Conservation (phyloP, 2,797 vertebrate genomes). For the Trematomus bernacchii region DNA sequence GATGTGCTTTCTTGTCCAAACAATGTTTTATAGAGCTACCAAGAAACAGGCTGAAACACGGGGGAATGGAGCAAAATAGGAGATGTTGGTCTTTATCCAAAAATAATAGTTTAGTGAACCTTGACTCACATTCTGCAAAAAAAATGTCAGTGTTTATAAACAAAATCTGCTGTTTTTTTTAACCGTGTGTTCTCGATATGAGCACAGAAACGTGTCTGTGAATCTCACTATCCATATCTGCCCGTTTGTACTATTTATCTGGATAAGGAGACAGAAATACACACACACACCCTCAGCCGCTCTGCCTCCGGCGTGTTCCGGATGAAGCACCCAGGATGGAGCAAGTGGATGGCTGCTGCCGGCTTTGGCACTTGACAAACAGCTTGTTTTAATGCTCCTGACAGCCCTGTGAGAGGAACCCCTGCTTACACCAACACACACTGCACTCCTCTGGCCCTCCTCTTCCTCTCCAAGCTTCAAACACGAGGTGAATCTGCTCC, state of each 20-base stretch:
- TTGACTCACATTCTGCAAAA: conserved; percentile 42
- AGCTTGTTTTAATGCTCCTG: conserved; percentile 71
- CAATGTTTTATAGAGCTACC: conserved; percentile 52
- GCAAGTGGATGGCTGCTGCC: conserved; percentile 44
- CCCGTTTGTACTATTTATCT: conserved; percentile 10
- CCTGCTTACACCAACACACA: conserved; percentile 35
- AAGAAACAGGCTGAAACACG: conserved; percentile 38
- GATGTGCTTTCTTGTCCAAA: conserved; percentile 59
- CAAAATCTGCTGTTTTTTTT: conserved; percentile 14
- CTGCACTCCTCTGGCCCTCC: conserved; percentile 15
- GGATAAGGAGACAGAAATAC: not conserved
- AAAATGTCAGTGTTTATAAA: conserved; percentile 43
- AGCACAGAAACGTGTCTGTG: conserved; percentile 15
- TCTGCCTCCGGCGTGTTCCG: not conserved
- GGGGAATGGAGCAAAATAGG: conserved; percentile 32
- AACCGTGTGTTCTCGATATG: not conserved
- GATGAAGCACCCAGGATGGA: conserved; percentile 34
- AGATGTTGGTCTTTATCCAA: conserved; percentile 54
- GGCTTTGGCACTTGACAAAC: conserved; percentile 66
- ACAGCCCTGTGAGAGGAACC: conserved; percentile 58
- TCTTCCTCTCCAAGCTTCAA: conserved; percentile 39
- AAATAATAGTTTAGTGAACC: conserved; percentile 51
- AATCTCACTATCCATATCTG: not conserved
- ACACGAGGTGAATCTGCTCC: conserved; percentile 41
- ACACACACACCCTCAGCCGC: not conserved